Percentiles rank a stretch among this genome's conserved stretches.
These are phyloP conservation scores for Meganola albula DNA, from an alignment of 2,888 invertebrate genomes.

Conservation along the genomic window DNA sequence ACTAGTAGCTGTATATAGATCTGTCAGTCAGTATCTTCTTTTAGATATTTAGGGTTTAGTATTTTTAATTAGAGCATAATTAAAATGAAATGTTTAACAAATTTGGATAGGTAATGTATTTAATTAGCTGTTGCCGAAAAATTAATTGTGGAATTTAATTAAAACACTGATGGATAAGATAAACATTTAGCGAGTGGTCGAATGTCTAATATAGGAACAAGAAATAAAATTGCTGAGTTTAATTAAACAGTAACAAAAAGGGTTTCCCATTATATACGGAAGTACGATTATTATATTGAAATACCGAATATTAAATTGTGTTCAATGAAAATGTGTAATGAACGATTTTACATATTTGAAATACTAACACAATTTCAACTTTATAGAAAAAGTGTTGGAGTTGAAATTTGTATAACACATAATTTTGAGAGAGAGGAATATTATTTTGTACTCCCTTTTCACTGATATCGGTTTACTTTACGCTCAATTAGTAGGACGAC, in stretches of 20 bases:
- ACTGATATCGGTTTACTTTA: conserved; percentile 54
- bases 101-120: conserved; percentile 14
- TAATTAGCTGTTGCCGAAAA: conserved; percentile 11
- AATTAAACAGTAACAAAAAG: background rate
- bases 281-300: too few species aligned
- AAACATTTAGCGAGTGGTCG: conserved; percentile 1
- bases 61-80: conserved; percentile 20
- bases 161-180: background rate
- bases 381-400: conserved; percentile 12
- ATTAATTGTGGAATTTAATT: conserved; percentile 1
- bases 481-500: conserved; percentile 55
- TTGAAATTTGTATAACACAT: conserved; percentile 16
- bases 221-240: background rate
- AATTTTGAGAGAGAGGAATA: conserved; percentile 34
- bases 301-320: background rate
- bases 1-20: too few species aligned
- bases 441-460: conserved; percentile 39
- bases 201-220: background rate
- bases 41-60: too few species aligned
- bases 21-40: too few species aligned
- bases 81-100: conserved; percentile 8
- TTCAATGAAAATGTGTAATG: conserved; percentile 24
- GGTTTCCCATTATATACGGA: too few species aligned
- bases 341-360: conserved; percentile 15
- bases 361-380: conserved; percentile 8